Conservation (phyloP, 2,113 vertebrate genomes). For the Telmatochromis bifrenatus region DNA sequence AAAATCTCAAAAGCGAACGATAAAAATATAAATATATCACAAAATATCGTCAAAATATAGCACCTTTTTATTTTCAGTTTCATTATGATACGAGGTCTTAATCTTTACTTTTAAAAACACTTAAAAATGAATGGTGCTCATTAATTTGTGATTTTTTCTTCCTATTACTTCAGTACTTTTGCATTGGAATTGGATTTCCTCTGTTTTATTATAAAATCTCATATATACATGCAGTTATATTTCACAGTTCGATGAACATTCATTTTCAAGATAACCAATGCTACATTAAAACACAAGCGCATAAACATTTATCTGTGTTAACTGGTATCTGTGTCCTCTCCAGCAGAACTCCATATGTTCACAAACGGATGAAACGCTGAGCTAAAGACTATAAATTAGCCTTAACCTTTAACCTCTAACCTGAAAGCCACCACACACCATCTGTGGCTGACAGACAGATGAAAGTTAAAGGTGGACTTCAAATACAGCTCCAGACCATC, state of each 20-base stretch:
- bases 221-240: neutral
- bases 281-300: neutral
- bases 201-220: neutral
- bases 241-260: neutral
- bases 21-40: neutral
- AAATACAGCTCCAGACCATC: neutral
- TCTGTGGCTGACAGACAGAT: neutral
- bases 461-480: neutral
- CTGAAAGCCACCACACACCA: neutral
- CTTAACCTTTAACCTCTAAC: conserved; percentile 11
- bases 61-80: neutral
- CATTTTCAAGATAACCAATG: neutral
- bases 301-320: neutral
- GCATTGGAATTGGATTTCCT: neutral
- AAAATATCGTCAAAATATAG: fast-evolving
- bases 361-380: neutral
- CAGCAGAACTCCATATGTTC: conserved; percentile 13
- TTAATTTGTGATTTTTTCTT: fast-evolving
- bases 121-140: neutral
- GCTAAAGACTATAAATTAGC: conserved; percentile 9
- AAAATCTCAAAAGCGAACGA: fast-evolving
- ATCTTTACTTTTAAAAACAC: neutral
- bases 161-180: neutral
- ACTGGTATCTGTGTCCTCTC: neutral
- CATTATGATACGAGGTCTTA: neutral